These are phyloP conservation scores for Acropora yongei DNA, from an alignment of 64 coral and sea anemone genomes.

Conservation along the genomic window DNA sequence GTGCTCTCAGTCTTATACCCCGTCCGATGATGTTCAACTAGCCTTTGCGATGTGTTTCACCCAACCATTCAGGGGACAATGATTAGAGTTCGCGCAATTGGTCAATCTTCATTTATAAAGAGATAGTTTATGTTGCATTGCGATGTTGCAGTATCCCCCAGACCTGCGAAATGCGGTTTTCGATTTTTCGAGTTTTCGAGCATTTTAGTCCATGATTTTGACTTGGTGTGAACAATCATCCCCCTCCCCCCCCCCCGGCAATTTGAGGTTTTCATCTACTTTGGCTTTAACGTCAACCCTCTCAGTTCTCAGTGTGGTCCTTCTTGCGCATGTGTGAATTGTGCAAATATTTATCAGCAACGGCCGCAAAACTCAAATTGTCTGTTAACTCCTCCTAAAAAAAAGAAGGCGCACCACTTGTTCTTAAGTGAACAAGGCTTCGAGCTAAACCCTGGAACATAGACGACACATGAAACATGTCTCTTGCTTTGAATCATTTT, in stretches of 20 bases:
- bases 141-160: conserved; percentile 3
- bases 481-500: no score
- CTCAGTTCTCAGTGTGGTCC: background rate
- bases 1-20: background rate
- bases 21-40: background rate
- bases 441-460: no score
- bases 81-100: background rate
- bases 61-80: background rate
- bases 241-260: background rate
- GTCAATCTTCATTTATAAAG: background rate
- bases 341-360: no score
- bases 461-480: no score
- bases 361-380: no score
- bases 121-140: background rate
- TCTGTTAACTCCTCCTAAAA: no score
- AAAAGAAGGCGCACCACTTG: no score
- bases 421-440: no score
- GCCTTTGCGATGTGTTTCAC: background rate
- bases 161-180: conserved; percentile 17
- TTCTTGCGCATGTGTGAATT: no score
- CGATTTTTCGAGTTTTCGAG: no score
- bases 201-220: no score
- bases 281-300: background rate
- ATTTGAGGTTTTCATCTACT: background rate
- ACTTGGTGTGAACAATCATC: background rate